Percentiles rank a stretch among this genome's conserved stretches.
These are phyloP conservation scores for Lasioglossum calceatum DNA, from an alignment of 2,888 invertebrate genomes.

Conservation along the genomic window DNA sequence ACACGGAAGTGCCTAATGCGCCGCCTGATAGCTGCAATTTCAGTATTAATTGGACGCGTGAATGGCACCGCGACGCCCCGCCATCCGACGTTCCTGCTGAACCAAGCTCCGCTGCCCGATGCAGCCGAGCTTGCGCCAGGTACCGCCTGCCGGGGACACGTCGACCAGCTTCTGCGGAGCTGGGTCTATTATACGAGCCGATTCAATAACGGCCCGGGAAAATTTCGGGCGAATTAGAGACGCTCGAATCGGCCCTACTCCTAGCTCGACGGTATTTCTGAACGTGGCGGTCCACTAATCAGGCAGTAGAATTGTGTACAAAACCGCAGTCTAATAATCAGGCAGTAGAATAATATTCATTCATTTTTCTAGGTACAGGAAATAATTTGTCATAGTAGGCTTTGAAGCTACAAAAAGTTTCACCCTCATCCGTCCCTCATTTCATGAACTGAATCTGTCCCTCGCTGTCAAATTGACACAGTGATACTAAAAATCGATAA, in stretches of 20 bases:
- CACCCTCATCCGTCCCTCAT: too few relatives aligned
- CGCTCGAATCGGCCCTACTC: not conserved
- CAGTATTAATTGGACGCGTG: conserved; percentile 54
- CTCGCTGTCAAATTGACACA: too few relatives aligned
- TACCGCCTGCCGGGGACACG: not conserved
- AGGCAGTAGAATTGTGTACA: too few relatives aligned
- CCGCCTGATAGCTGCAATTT: conserved; percentile 50
- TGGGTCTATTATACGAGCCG: not conserved
- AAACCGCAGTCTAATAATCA: too few relatives aligned
- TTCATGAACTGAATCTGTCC: too few relatives aligned
- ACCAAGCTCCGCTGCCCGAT: conserved; percentile 9
- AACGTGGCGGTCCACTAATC: not conserved
- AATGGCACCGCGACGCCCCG: conserved; percentile 21
- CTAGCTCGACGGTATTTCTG: not conserved
- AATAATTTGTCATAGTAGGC: too few relatives aligned
- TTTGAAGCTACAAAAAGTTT: too few relatives aligned
- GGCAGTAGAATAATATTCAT: too few relatives aligned
- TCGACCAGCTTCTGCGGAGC: not conserved
- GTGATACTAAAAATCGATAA: too few relatives aligned
- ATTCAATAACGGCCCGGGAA: not conserved
- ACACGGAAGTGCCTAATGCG: conserved; percentile 49
- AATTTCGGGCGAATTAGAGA: not conserved
- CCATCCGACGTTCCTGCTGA: conserved; percentile 9
- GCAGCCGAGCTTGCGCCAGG: not conserved
- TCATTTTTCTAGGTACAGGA: too few relatives aligned